A percentile compares a stretch with the other conserved stretches of the same genome.
phyloP scores from a whole-genome alignment of 1,140 invertebrate species.

The Megalonaias nervosa region DNA sequence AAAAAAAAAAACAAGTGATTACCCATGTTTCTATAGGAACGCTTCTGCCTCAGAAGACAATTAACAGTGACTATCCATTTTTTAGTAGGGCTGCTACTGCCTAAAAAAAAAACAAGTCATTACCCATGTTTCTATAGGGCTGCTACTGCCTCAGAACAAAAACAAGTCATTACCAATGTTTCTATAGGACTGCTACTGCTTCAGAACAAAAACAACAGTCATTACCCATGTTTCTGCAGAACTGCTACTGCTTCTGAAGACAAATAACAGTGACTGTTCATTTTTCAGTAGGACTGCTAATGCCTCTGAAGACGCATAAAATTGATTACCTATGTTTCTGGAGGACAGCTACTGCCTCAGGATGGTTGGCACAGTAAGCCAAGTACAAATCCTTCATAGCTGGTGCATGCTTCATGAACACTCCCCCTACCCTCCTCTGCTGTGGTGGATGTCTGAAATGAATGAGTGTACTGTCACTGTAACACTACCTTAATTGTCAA shows the following conservation, averaged over 20 bases:
- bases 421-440: conserved; percentile 90
- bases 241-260: conserved; percentile 74
- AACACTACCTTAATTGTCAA: too few species aligned
- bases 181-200: conserved; percentile 78
- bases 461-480: background rate
- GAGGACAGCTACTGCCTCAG: conserved; percentile 90
- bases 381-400: conserved; percentile 89
- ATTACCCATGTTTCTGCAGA: conserved; percentile 72
- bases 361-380: conserved; percentile 92
- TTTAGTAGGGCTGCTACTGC: conserved; percentile 86
- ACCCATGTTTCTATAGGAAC: conserved; percentile 76
- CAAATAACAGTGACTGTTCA: conserved; percentile 35
- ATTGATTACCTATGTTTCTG: conserved; percentile 55
- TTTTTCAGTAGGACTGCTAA: conserved; percentile 82
- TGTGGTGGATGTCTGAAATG: conserved; percentile 75
- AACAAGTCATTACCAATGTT: conserved; percentile 46
- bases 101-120: conserved; percentile 60
- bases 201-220: too few species aligned
- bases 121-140: too few species aligned
- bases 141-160: too few species aligned
- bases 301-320: too few species aligned
- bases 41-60: conserved; percentile 74
- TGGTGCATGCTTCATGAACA: conserved; percentile 90
- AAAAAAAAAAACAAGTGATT: background rate
- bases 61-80: conserved; percentile 44